A percentile compares a stretch with the other conserved stretches of the same genome.
Conservation (phyloP, 1,140 invertebrate species). For the Wasmannia auropunctata region DNA sequence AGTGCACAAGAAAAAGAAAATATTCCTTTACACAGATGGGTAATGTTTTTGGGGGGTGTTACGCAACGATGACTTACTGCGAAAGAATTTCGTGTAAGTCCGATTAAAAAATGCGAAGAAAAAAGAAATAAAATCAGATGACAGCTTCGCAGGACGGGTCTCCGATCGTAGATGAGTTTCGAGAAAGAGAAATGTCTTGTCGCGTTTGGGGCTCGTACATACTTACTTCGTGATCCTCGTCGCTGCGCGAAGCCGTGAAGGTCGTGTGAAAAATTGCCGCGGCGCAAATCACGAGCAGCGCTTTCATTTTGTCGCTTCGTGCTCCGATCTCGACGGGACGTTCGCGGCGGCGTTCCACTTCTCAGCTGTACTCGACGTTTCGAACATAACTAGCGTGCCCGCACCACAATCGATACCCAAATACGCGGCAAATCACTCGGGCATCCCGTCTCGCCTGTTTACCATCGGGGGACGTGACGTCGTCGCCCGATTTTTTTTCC, state of each 20-base stretch:
- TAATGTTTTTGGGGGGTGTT: not conserved
- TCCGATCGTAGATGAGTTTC: not conserved
- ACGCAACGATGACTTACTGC: not conserved
- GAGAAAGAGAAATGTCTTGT: too few relatives aligned
- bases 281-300: constrained; percentile 3
- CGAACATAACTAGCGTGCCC: not conserved
- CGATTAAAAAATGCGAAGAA: not conserved
- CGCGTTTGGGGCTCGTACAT: constrained; percentile 23
- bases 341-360: not conserved
- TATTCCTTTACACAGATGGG: not conserved
- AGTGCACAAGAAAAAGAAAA: not conserved
- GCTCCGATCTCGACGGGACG: not conserved
- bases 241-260: not conserved
- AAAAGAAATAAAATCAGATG: not conserved
- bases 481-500: not conserved
- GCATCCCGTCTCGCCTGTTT: too few relatives aligned
- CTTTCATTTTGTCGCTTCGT: constrained; percentile 46
- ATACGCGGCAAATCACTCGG: not conserved
- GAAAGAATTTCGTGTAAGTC: not conserved
- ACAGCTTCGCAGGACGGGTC: not conserved
- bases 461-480: not conserved
- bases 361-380: not conserved
- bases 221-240: constrained; percentile 45
- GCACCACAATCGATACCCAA: not conserved
- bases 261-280: not conserved